Evolutionary conservation across 2,113 vertebrate genomes (phyloP).

Genomic region (Elanus axillaris): DNA sequence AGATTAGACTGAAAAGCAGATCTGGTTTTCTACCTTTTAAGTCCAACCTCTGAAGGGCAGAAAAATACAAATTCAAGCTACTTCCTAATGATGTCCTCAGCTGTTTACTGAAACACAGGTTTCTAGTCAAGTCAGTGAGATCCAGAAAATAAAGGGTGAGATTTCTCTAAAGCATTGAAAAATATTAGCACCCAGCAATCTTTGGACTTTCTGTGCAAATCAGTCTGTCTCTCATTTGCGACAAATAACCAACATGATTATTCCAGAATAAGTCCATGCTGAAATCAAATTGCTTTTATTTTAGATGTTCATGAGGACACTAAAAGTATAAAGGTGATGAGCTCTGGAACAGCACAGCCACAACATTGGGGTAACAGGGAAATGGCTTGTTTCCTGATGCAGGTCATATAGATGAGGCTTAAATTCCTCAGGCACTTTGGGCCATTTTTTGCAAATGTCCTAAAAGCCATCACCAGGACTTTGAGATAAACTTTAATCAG

Average conservation of each 20-base stretch:
- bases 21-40: neutral
- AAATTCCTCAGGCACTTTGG: neutral
- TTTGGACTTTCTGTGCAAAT: neutral
- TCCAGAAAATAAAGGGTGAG: neutral
- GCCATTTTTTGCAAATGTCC: neutral
- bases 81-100: neutral
- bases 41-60: neutral
- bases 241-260: neutral
- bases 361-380: fast-evolving
- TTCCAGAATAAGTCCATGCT: neutral
- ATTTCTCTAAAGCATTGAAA: neutral
- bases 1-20: neutral
- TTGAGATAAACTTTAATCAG: neutral
- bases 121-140: neutral
- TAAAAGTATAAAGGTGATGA: neutral
- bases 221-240: neutral
- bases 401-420: neutral
- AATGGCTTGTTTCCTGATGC: neutral
- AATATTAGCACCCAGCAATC: neutral
- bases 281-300: neutral
- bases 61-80: neutral
- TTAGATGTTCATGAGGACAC: neutral
- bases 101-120: neutral
- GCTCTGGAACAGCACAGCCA: neutral
- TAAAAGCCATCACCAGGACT: neutral